A percentile compares a stretch with the other conserved stretches of the same genome.
These are phyloP conservation scores for Polymixis flavicincta DNA, from an alignment of 2,888 invertebrate genomes.

Conservation along the genomic window DNA sequence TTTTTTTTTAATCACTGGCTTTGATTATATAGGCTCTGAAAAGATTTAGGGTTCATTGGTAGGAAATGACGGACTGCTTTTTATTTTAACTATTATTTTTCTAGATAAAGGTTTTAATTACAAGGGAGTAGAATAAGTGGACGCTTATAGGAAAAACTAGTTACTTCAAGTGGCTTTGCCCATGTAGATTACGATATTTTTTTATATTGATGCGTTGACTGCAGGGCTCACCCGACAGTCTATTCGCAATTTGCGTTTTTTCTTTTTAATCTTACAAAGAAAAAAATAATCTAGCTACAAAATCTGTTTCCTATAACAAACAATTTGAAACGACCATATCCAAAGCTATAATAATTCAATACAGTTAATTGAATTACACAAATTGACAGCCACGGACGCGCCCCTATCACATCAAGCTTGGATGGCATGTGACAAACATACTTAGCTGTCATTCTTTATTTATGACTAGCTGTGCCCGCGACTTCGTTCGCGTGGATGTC, in stretches of 20 bases:
- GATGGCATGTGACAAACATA: conserved; percentile 40
- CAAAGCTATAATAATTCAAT: conserved; percentile 24
- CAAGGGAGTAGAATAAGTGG: neutral
- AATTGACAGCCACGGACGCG: conserved; percentile 32
- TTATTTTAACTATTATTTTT: conserved; percentile 27
- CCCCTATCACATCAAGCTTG: conserved; percentile 37
- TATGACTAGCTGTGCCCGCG: conserved; percentile 2
- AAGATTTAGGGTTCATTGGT: conserved; percentile 58
- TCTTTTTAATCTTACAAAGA: neutral
- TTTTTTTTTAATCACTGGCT: conserved; percentile 71
- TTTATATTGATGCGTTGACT: neutral
- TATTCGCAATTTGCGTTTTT: too few relatives aligned
- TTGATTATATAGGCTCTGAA: conserved; percentile 62
- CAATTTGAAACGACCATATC: neutral
- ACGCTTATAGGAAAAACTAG: neutral
- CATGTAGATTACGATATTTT: neutral
- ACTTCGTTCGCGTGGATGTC: too few relatives aligned
- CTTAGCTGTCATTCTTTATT: conserved; percentile 41
- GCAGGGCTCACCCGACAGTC: neutral
- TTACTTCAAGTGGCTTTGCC: neutral
- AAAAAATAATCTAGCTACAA: neutral
- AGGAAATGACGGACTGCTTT: neutral
- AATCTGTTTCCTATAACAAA: neutral
- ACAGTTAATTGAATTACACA: conserved; percentile 45
- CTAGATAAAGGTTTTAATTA: neutral